Conservation (phyloP, 2,113 vertebrate genomes). For the Notiomystis cincta region DNA sequence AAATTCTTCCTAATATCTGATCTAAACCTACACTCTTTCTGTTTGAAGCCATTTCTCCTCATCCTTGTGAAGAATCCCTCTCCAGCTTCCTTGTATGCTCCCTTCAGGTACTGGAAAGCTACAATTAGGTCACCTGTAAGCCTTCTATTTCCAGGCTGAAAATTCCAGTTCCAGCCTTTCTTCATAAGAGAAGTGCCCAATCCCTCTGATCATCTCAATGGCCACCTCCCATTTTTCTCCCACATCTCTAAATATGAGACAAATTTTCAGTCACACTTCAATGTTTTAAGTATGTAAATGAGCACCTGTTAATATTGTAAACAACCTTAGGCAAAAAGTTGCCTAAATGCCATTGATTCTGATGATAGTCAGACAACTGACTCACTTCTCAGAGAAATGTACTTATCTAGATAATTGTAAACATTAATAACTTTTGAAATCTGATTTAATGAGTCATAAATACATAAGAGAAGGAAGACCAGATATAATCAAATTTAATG, state of each 20-base stretch:
- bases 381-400: neutral
- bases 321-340: neutral
- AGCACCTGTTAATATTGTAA: neutral
- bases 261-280: neutral
- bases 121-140: neutral
- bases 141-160: neutral
- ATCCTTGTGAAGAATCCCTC: neutral
- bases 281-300: neutral
- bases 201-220: neutral
- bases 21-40: neutral
- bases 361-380: neutral
- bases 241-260: neutral
- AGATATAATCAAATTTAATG: neutral
- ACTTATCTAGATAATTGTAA: neutral
- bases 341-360: neutral
- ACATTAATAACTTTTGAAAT: neutral
- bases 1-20: neutral
- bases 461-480: neutral
- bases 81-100: neutral
- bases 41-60: neutral
- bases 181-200: fast-evolving
- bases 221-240: neutral
- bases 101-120: neutral
- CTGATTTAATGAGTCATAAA: neutral
- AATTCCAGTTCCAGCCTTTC: neutral